These are phyloP conservation scores for Australoheros facetus DNA, from an alignment of 2,797 vertebrate genomes.

Conservation along the genomic window DNA sequence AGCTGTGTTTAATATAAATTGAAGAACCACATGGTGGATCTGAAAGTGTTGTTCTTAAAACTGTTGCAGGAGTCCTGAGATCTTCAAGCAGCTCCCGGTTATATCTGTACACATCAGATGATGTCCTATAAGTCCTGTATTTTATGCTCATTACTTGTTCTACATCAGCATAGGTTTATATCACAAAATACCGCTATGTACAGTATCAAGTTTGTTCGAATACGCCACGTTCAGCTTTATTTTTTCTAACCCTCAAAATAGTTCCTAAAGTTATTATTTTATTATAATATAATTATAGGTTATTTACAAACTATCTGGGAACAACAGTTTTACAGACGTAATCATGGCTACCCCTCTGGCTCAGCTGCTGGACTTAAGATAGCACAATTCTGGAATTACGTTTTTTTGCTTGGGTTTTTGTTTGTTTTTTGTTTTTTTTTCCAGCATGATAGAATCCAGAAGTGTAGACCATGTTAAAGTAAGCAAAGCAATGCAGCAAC, in stretches of 20 bases:
- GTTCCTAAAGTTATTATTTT: neutral
- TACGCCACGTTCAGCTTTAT: neutral
- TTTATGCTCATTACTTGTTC: neutral
- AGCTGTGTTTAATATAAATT: neutral
- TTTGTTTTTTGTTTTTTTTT: neutral
- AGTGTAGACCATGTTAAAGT: neutral
- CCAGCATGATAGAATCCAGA: constrained; percentile 4
- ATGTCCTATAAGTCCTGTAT: accelerated
- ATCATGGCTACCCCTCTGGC: too few species aligned
- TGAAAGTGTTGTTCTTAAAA: neutral
- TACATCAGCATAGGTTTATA: neutral
- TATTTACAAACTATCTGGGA: neutral
- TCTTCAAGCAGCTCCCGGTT: neutral
- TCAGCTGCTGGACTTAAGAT: neutral
- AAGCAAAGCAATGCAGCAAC: constrained; percentile 7
- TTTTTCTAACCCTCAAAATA: neutral
- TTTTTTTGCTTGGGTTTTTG: too few species aligned
- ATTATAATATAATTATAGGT: neutral
- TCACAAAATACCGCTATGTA: neutral
- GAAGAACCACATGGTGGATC: neutral
- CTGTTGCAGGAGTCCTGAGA: neutral
- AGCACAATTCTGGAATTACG: neutral
- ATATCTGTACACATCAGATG: neutral
- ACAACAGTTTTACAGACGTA: too few species aligned
- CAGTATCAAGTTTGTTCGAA: neutral